These are phyloP conservation scores for Exocentrus adspersus DNA, from an alignment of 2,888 invertebrate species.

Conservation along the genomic window DNA sequence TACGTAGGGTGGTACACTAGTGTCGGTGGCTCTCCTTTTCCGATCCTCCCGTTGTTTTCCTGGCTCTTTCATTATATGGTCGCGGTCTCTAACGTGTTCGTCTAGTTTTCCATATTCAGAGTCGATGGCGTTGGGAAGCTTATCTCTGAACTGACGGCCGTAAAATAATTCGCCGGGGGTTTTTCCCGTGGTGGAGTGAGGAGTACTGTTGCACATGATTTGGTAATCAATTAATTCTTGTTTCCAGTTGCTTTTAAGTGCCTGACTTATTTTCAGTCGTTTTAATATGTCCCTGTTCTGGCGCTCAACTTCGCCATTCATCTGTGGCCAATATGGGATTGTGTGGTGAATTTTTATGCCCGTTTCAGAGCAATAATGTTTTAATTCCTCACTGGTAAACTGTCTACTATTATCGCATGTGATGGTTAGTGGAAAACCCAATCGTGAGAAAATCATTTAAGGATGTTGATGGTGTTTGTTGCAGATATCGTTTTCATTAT, in stretches of 20 bases:
- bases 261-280: conserved; percentile 45
- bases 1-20: too few relatives aligned
- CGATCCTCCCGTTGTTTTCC: too few relatives aligned
- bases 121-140: too few relatives aligned
- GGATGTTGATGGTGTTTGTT: conserved; percentile 32
- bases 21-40: too few relatives aligned
- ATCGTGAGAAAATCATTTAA: conserved; percentile 41
- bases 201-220: too few relatives aligned
- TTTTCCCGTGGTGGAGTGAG: neutral
- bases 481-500: conserved; percentile 25
- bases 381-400: conserved; percentile 36
- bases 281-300: conserved; percentile 50
- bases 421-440: conserved; percentile 35
- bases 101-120: too few relatives aligned
- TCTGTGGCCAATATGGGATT: conserved; percentile 46
- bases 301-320: conserved; percentile 47
- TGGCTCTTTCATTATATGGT: too few relatives aligned
- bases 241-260: conserved; percentile 37
- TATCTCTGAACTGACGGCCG: too few relatives aligned
- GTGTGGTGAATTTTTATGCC: conserved; percentile 34
- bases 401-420: conserved; percentile 46
- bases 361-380: conserved; percentile 12
- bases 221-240: too few relatives aligned
- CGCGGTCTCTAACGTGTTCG: too few relatives aligned
- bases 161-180: neutral